phyloP scores from a whole-genome alignment of 1,140 invertebrate species.

The Cardiocondyla obscurior region DNA sequence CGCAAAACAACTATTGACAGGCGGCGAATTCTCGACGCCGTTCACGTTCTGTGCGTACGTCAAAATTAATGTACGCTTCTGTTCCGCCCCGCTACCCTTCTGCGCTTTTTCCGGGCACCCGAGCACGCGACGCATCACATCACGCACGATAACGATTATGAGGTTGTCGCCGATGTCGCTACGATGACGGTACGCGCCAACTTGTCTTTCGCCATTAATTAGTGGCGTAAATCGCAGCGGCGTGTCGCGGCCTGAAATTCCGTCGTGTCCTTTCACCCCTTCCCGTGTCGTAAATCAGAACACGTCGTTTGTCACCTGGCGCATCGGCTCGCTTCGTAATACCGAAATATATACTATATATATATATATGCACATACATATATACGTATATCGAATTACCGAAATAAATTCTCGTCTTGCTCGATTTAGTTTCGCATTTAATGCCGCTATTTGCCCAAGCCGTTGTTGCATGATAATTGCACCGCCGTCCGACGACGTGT shows the following conservation, averaged over 20 bases:
- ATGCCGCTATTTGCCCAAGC: constrained; percentile 22
- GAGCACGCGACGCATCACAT: not conserved
- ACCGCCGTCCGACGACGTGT: constrained; percentile 11
- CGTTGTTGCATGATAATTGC: constrained; percentile 39
- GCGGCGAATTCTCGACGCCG: constrained; percentile 63
- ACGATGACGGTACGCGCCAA: constrained; percentile 7
- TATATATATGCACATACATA: too few relatives aligned
- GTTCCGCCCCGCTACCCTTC: too few relatives aligned
- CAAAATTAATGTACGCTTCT: constrained; percentile 62
- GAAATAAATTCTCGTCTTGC: constrained; percentile 29
- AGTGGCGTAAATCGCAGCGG: constrained; percentile 45
- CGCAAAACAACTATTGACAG: constrained; percentile 75
- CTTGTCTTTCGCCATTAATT: constrained; percentile 61
- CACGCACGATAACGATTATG: constrained; percentile 51
- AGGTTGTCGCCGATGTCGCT: constrained; percentile 54
- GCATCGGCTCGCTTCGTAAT: not conserved
- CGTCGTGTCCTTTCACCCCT: not conserved
- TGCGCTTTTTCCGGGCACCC: not conserved
- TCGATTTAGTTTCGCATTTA: constrained; percentile 34
- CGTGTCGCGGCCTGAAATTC: constrained; percentile 9
- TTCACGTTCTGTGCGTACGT: constrained; percentile 47
- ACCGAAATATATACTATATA: constrained; percentile 39
- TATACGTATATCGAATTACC: not conserved
- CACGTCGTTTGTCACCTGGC: constrained; percentile 5
- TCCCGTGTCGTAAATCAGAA: constrained; percentile 14